A percentile compares a stretch with the other conserved stretches of the same genome.
phyloP scores from a whole-genome alignment of 2,797 vertebrate genomes.

The Scarus forsteni region DNA sequence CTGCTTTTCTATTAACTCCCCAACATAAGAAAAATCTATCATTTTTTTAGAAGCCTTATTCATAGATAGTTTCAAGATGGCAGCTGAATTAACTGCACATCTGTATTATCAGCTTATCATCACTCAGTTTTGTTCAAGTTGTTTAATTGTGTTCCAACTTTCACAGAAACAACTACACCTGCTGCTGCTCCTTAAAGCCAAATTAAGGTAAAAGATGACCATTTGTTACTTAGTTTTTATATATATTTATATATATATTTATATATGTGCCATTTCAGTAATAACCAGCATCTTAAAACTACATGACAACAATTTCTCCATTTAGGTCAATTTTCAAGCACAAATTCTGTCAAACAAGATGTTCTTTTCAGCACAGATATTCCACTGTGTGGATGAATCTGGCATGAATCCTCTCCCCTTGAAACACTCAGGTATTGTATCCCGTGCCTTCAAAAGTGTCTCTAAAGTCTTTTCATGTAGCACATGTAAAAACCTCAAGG shows the following conservation, averaged over 20 bases:
- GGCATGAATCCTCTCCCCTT: conserved; percentile 11
- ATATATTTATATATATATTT: no score
- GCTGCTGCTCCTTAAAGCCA: neutral
- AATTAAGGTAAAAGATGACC: neutral
- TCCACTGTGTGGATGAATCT: neutral
- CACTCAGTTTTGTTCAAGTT: neutral
- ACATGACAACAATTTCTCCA: neutral
- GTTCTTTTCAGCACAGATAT: neutral
- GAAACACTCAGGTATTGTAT: conserved; percentile 26
- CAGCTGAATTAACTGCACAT: no score
- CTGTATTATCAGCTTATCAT: neutral
- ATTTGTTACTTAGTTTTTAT: neutral
- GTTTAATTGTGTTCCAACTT: neutral
- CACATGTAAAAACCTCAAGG: conserved; percentile 53
- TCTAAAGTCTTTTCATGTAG: conserved; percentile 31
- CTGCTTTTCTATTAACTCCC: no score
- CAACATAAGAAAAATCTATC: no score
- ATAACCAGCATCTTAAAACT: neutral
- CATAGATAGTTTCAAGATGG: no score
- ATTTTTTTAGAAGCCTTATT: no score
- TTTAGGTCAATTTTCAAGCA: neutral
- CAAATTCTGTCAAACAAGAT: neutral
- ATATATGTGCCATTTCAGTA: neutral
- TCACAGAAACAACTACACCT: neutral
- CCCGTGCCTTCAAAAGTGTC: conserved; percentile 2